Conservation (phyloP, 2,797 vertebrate species). For the Enteromius treurensis region DNA sequence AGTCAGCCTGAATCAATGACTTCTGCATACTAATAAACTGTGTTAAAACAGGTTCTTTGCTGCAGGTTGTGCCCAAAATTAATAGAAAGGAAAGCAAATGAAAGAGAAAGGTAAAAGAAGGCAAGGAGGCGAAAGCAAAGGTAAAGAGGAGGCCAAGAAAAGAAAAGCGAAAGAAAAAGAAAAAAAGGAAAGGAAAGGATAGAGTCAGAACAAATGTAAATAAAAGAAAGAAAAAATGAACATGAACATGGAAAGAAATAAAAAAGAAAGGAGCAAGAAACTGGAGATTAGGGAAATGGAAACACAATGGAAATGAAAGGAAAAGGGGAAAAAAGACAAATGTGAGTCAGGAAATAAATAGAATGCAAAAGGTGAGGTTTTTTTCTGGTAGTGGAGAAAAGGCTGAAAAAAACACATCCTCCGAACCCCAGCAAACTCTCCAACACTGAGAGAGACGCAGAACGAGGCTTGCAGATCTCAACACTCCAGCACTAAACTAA, state of each 20-base stretch:
- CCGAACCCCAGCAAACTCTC: neutral
- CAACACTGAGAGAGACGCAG: neutral
- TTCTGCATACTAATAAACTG: neutral
- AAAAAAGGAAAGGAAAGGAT: neutral
- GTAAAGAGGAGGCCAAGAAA: neutral
- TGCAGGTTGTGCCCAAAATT: neutral
- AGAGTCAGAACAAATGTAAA: neutral
- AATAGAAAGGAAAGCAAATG: neutral
- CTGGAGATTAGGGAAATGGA: too few relatives aligned
- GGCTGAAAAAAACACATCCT: too few relatives aligned
- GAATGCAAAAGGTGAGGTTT: neutral
- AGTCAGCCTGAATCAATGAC: too few relatives aligned
- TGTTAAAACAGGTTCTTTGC: neutral
- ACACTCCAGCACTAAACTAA: neutral
- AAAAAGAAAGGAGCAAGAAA: too few relatives aligned
- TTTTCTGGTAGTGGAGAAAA: neutral
- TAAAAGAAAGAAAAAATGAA: neutral
- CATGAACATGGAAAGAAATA: too few relatives aligned
- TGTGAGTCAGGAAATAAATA: neutral
- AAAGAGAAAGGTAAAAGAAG: neutral
- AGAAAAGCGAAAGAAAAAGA: neutral
- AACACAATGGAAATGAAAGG: neutral
- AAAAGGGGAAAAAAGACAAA: neutral
- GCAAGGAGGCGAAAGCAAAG: neutral
- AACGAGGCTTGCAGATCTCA: neutral